Evolutionary conservation across 2,888 invertebrate species (phyloP).

Genomic region (Anthrax anthrax): DNA sequence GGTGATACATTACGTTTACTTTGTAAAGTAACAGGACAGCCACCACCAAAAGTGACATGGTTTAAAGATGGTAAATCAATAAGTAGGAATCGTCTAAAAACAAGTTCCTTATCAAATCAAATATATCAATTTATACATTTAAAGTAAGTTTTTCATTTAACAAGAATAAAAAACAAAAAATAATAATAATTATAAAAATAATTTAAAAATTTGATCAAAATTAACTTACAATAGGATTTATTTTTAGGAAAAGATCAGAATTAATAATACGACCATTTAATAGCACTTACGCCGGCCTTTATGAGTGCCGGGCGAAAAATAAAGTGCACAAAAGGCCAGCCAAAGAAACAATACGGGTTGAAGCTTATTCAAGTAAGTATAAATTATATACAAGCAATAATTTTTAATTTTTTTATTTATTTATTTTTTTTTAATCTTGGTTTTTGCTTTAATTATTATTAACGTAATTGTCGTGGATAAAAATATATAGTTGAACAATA

Average conservation of each 20-base stretch:
- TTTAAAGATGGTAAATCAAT: slow-evolving; percentile 56
- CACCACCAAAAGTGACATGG: slow-evolving; percentile 72
- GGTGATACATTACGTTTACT: slow-evolving; percentile 49
- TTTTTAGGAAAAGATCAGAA: slow-evolving; percentile 71
- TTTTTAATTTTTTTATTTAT: background rate
- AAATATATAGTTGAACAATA: too few relatives aligned
- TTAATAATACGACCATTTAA: slow-evolving; percentile 62
- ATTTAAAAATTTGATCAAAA: background rate
- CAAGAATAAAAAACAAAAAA: background rate
- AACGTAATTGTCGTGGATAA: too few relatives aligned
- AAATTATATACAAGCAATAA: too few relatives aligned
- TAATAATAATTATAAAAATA: too few relatives aligned
- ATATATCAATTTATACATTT: slow-evolving; percentile 32
- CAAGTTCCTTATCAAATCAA: slow-evolving; percentile 7
- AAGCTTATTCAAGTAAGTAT: slow-evolving; percentile 30
- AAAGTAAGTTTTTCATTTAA: slow-evolving; percentile 24
- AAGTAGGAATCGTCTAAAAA: slow-evolving; percentile 24
- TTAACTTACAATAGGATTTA: background rate
- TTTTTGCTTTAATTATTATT: too few relatives aligned
- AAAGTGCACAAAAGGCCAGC: slow-evolving; percentile 30
- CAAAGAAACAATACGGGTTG: slow-evolving; percentile 29
- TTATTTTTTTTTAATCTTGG: background rate
- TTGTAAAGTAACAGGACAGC: slow-evolving; percentile 61
- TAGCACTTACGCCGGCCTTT: slow-evolving; percentile 60
- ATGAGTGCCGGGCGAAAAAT: slow-evolving; percentile 65